Evolutionary conservation across 2,113 vertebrate species (phyloP), one percentile per base, ranked within the genome.

Genomic region (Psophia crepitans): DNA sequence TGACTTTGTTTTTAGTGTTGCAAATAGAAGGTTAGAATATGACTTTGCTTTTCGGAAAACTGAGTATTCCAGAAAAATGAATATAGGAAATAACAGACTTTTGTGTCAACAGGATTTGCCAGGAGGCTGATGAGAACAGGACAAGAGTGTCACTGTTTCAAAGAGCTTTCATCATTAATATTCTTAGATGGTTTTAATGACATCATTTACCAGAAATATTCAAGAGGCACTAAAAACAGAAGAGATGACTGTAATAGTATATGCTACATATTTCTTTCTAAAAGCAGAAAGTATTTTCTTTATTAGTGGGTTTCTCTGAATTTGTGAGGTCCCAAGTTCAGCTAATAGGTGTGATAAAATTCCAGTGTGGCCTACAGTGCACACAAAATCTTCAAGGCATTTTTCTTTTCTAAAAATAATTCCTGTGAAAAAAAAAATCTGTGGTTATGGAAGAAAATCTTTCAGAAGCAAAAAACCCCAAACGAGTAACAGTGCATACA

Each of bases 161-260:
- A 58, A 92, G 16, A 86, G 26, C 21, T 92, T 96, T 96, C 91
- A 90, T 92, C 49, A 74, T 69, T 51, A 81, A 73, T 91, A 86
- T 79, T 73, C 64, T 91, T 58, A 93, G 39, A 89, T 94, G 32
- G 24, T 64, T 90, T 93, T 96, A 69, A 90, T 91, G 81, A 94
- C 44, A 28, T 96, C 28, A 91, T 57, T 96, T 94, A 86, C 75
- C 65, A 94, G 49, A 88, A 94, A 94, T 88, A 93, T 43, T 94
- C 33, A 87, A 87, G 48, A 89, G 27, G 27, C 26, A 87, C 14
- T 64, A 83, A 78, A 95, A 57, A 4, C 28, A 70, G 13, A 85
- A 89, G 63, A 77, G 6, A 95, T 87, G n/a, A n/a, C 48, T 74
- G 18, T 61, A 75, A 85, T 56, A 37, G 5, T 64, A 46, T 58